Conservation (phyloP, 2,888 invertebrate species). For the Ophion ellenae region DNA sequence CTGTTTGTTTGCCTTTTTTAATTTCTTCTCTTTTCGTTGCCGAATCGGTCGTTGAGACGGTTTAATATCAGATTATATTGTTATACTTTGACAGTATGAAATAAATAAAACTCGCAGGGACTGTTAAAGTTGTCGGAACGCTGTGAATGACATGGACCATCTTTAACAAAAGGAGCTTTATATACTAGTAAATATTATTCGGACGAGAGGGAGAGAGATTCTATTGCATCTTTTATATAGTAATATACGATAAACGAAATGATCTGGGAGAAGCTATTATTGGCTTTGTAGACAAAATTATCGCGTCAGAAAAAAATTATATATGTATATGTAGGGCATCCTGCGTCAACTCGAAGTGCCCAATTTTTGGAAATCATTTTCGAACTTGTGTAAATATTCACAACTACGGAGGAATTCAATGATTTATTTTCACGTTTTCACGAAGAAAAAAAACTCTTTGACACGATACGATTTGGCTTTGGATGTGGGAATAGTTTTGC, state of each 20-base stretch:
- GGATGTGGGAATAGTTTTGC: neutral
- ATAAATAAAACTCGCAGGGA: slow-evolving; percentile 71
- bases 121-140: slow-evolving; percentile 77
- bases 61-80: neutral
- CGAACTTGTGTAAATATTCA: slow-evolving; percentile 7
- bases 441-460: neutral
- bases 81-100: slow-evolving; percentile 1
- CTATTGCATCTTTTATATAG: slow-evolving; percentile 68
- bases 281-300: slow-evolving; percentile 62
- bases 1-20: neutral
- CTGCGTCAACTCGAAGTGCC: slow-evolving; percentile 13
- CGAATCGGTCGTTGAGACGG: neutral
- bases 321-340: slow-evolving; percentile 23
- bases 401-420: no score
- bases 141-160: slow-evolving; percentile 80
- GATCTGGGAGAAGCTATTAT: slow-evolving; percentile 61
- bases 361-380: slow-evolving; percentile 38
- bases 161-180: slow-evolving; percentile 70
- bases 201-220: slow-evolving; percentile 56
- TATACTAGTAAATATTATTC: slow-evolving; percentile 53
- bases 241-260: slow-evolving; percentile 59
- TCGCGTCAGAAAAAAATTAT: slow-evolving; percentile 22
- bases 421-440: neutral
- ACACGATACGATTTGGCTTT: neutral
- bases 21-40: neutral